A percentile compares a stretch with the other conserved stretches of the same genome.
Conservation (phyloP, 2,797 vertebrate genomes). For the Chlorospingus semifuscus region DNA sequence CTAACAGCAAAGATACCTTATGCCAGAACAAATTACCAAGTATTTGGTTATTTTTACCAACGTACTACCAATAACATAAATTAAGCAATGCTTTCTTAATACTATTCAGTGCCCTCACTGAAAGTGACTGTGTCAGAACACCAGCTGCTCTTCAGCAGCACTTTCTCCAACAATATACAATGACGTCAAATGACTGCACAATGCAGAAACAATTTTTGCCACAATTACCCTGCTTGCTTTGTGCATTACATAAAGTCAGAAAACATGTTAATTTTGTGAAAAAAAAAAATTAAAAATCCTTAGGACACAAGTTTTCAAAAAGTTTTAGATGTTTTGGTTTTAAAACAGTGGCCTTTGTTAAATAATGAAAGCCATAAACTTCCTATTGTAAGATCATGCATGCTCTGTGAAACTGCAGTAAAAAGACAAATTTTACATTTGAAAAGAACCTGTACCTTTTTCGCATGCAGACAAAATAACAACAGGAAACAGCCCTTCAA, state of each 20-base stretch:
- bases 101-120: not conserved
- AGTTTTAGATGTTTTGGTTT: not conserved
- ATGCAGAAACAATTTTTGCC: not conserved
- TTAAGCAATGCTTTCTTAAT: not conserved
- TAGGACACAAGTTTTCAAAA: not conserved
- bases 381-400: not conserved
- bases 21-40: not conserved
- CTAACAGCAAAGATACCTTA: not conserved
- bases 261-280: not conserved
- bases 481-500: not conserved
- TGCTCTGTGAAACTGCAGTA: not conserved
- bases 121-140: not conserved
- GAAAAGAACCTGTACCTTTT: not conserved
- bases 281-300: not conserved
- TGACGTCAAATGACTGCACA: not conserved
- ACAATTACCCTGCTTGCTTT: not conserved
- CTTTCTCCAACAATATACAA: not conserved
- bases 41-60: not conserved
- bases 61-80: not conserved
- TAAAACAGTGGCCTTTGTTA: not conserved
- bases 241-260: not conserved
- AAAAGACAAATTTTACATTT: not conserved
- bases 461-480: not conserved
- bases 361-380: not conserved
- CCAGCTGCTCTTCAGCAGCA: not conserved